Conservation (phyloP, 2,113 vertebrate genomes). For the Chrysochloris asiatica region DNA sequence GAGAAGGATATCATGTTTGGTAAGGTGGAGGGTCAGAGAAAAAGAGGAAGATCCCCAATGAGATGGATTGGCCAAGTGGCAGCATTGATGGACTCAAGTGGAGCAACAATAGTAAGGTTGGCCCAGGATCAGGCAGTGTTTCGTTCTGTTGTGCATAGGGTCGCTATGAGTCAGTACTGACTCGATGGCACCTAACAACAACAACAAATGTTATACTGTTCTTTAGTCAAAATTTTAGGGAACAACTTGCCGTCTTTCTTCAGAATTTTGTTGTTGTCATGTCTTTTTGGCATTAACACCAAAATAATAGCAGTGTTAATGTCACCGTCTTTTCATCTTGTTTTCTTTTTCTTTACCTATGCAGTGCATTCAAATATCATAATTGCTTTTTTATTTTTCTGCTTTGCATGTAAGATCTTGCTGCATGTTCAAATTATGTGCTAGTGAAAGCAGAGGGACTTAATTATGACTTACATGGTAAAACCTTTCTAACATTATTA, state of each 20-base stretch:
- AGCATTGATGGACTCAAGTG: no score
- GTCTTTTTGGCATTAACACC: neutral
- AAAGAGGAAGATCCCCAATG: no score
- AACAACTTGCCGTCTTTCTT: neutral
- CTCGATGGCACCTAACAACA: no score
- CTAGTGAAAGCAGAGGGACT: constrained; percentile 38
- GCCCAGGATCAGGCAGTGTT: no score
- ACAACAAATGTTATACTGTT: neutral
- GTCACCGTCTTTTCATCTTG: neutral
- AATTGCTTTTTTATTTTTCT: neutral
- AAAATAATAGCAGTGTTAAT: neutral
- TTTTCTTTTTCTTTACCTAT: constrained; percentile 17
- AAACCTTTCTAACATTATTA: constrained; percentile 48
- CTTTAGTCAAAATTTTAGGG: constrained; percentile 16
- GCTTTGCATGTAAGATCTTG: neutral
- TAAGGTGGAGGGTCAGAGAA: no score
- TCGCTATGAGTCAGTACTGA: no score
- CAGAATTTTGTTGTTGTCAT: neutral
- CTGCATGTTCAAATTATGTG: constrained; percentile 20
- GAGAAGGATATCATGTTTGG: no score
- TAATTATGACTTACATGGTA: constrained; percentile 40
- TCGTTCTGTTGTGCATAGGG: no score
- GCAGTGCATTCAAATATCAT: neutral
- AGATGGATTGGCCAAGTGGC: no score
- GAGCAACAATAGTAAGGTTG: no score